Percentiles rank a stretch among this genome's conserved stretches.
Evolutionary conservation across 53 echinoderm and acorn worm species (phyloP).

Genomic region (Crossaster papposus): DNA sequence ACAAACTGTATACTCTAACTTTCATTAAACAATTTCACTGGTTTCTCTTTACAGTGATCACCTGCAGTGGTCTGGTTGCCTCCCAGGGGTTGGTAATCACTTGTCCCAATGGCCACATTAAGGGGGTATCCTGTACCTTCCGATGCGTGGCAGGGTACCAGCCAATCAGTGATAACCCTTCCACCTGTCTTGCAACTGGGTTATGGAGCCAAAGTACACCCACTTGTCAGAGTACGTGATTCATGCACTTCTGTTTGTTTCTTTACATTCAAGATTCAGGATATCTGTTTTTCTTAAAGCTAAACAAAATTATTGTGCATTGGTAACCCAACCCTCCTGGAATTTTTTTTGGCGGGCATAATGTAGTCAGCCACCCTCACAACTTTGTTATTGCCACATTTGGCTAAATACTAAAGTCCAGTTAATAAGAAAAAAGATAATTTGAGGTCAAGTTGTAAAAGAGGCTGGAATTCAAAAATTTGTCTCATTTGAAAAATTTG

Average conservation of each 20-base stretch:
- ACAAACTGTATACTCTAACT: too few relatives aligned
- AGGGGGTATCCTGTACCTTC: conserved; percentile 68
- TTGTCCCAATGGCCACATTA: conserved; percentile 63
- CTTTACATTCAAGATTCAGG: not conserved
- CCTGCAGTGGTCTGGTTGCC: conserved; percentile 35
- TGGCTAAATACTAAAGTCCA: too few relatives aligned
- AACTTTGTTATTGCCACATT: too few relatives aligned
- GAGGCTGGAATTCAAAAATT: too few relatives aligned
- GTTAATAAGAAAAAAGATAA: too few relatives aligned
- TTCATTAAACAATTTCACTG: not conserved
- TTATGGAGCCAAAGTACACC: conserved; percentile 42
- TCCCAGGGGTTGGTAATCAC: not conserved
- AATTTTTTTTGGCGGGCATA: too few relatives aligned
- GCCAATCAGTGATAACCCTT: conserved; percentile 1
- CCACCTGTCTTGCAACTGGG: conserved; percentile 37
- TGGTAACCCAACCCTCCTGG: too few relatives aligned
- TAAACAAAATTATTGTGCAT: too few relatives aligned
- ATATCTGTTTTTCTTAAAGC: not conserved
- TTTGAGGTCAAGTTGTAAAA: too few relatives aligned
- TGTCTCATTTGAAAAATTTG: too few relatives aligned
- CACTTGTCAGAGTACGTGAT: conserved; percentile 54
- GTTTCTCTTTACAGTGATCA: conserved; percentile 57
- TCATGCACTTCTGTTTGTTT: not conserved
- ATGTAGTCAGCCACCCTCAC: too few relatives aligned
- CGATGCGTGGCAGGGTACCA: conserved; percentile 62